These are phyloP conservation scores for Xiphophorus maculatus DNA, from an alignment of 2,113 vertebrate genomes.

Conservation along the genomic window DNA sequence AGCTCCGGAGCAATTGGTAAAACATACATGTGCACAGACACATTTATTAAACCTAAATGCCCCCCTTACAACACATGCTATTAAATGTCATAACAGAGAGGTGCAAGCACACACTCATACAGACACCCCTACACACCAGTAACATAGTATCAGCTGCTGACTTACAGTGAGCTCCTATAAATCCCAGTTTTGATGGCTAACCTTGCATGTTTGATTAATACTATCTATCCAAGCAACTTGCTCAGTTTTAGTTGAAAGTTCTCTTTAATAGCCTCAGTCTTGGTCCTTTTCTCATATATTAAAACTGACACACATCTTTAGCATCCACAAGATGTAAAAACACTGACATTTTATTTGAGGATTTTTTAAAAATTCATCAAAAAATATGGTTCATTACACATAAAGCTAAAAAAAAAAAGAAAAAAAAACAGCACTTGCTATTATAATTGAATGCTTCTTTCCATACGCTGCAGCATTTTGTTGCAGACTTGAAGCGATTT, in stretches of 20 bases:
- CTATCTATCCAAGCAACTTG: slow-evolving; percentile 12
- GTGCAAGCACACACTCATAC: slow-evolving; percentile 3
- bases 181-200: slow-evolving; percentile 3
- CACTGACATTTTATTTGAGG: slow-evolving; percentile 14
- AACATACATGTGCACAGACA: slow-evolving; percentile 35
- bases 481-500: slow-evolving; percentile 7
- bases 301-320: slow-evolving; percentile 21
- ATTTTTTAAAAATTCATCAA: slow-evolving; percentile 16
- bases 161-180: neutral
- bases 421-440: neutral
- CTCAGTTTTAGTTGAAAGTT: slow-evolving; percentile 19
- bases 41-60: slow-evolving; percentile 9
- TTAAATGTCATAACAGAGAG: slow-evolving; percentile 5
- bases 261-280: slow-evolving; percentile 28
- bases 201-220: slow-evolving; percentile 20
- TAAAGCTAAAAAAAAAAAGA: slow-evolving; percentile 7
- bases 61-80: neutral
- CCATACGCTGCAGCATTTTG: slow-evolving; percentile 27
- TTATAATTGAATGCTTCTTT: neutral
- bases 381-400: slow-evolving; percentile 32
- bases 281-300: neutral
- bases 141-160: slow-evolving; percentile 15
- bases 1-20: slow-evolving; percentile 35
- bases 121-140: slow-evolving; percentile 4
- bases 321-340: slow-evolving; percentile 30